A percentile compares a stretch with the other conserved stretches of the same genome.
phyloP scores from a whole-genome alignment of 2,797 vertebrate genomes.

The Hippoglossus hippoglossus region DNA sequence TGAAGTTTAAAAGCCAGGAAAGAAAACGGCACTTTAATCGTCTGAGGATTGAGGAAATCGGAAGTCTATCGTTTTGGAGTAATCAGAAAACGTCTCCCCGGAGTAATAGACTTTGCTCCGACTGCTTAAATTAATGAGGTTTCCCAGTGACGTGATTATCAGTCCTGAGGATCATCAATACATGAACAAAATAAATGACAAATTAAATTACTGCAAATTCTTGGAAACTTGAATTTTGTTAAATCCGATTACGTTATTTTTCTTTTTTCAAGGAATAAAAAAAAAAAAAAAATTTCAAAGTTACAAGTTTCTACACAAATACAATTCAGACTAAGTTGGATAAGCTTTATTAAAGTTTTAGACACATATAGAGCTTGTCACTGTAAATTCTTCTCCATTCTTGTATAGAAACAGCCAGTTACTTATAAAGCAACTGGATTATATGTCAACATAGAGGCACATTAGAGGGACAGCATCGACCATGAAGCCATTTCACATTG shows the following conservation, averaged over 20 bases:
- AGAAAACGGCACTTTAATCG: slow-evolving; percentile 90
- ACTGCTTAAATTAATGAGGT: slow-evolving; percentile 72
- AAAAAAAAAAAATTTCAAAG: neutral
- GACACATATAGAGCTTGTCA: slow-evolving; percentile 51
- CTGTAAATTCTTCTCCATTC: slow-evolving; percentile 44
- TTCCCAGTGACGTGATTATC: slow-evolving; percentile 69
- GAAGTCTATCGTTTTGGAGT: slow-evolving; percentile 72
- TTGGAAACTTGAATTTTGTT: slow-evolving; percentile 41
- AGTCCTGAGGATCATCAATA: slow-evolving; percentile 59
- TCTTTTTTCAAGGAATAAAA: neutral
- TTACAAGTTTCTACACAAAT: neutral
- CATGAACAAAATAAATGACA: slow-evolving; percentile 47
- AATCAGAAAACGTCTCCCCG: slow-evolving; percentile 75
- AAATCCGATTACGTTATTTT: neutral
- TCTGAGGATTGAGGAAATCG: slow-evolving; percentile 80
- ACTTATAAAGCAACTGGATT: slow-evolving; percentile 67
- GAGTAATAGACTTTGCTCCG: slow-evolving; percentile 71
- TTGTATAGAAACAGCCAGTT: slow-evolving; percentile 44
- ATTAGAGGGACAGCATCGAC: slow-evolving; percentile 55
- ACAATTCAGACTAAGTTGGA: slow-evolving; percentile 34
- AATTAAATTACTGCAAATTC: slow-evolving; percentile 68
- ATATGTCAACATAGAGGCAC: slow-evolving; percentile 36
- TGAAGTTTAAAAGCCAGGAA: slow-evolving; percentile 91
- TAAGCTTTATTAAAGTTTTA: slow-evolving; percentile 69
- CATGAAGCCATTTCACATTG: slow-evolving; percentile 50